These are phyloP conservation scores for Rhinoptilus africanus DNA, from an alignment of 2,113 vertebrate species.

Conservation along the genomic window DNA sequence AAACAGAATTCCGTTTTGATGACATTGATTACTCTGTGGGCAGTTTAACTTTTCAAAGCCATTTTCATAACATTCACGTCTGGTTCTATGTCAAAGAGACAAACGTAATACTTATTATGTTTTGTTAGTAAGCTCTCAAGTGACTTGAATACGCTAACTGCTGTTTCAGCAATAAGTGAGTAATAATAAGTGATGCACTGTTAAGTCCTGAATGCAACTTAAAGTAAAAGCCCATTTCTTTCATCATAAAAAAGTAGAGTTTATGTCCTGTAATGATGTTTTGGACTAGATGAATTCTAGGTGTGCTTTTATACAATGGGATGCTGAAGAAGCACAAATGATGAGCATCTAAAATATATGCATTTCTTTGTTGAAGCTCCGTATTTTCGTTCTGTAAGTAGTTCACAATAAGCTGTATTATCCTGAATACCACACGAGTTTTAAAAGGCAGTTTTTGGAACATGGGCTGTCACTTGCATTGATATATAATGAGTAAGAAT, in stretches of 20 bases:
- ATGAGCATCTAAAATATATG: neutral
- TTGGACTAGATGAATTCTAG: neutral
- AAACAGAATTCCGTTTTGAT: slow-evolving; percentile 8
- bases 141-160: neutral
- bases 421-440: neutral
- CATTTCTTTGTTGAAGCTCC: neutral
- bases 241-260: neutral
- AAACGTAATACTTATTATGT: neutral
- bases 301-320: neutral
- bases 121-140: neutral
- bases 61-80: neutral
- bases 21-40: neutral
- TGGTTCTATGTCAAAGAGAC: neutral
- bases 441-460: neutral
- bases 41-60: neutral
- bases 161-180: neutral
- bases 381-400: neutral
- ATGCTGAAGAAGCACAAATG: neutral
- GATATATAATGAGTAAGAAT: neutral
- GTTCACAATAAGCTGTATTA: neutral
- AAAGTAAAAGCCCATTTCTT: neutral
- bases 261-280: neutral
- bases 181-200: neutral
- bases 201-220: neutral
- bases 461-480: neutral